phyloP scores from a whole-genome alignment of 2,797 vertebrate species.

The Acridotheres tristis region DNA sequence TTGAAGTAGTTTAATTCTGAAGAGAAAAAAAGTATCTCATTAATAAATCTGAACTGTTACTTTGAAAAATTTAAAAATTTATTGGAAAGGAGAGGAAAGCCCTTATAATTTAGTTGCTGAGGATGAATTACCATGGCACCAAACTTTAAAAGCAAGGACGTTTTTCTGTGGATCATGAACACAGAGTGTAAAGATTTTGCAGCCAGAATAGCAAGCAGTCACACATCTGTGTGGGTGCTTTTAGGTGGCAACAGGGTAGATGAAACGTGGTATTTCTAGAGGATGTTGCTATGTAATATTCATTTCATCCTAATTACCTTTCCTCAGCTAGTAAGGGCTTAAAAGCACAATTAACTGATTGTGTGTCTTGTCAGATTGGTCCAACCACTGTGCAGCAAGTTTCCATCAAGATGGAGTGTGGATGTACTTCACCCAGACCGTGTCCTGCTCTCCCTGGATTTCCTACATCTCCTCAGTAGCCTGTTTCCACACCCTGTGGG shows the following conservation, averaged over 20 bases:
- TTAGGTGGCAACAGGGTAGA: rapidly evolving
- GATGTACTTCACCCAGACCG: conserved; percentile 76
- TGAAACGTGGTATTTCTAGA: background rate
- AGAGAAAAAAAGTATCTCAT: background rate
- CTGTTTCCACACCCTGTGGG: conserved; percentile 85
- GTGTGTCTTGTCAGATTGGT: conserved; percentile 83
- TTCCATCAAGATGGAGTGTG: conserved; percentile 82
- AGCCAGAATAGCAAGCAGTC: background rate
- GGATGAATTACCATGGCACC: background rate
- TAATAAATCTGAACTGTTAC: background rate
- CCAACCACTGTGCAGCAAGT: conserved; percentile 78
- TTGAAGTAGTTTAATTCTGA: background rate
- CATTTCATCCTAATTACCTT: background rate
- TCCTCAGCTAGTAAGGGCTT: background rate
- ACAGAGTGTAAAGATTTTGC: background rate
- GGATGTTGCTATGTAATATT: background rate
- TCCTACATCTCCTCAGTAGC: conserved; percentile 82
- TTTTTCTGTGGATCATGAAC: background rate
- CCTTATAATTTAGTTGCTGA: background rate
- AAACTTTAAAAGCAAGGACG: background rate
- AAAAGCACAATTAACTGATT: background rate
- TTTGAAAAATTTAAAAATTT: background rate
- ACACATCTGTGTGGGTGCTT: rapidly evolving
- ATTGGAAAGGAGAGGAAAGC: background rate
- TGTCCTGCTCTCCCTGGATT: conserved; percentile 90